Percentiles rank a stretch among this genome's conserved stretches.
These are phyloP conservation scores for Xiphophorus birchmanni DNA, from an alignment of 2,797 vertebrate genomes.

Conservation along the genomic window DNA sequence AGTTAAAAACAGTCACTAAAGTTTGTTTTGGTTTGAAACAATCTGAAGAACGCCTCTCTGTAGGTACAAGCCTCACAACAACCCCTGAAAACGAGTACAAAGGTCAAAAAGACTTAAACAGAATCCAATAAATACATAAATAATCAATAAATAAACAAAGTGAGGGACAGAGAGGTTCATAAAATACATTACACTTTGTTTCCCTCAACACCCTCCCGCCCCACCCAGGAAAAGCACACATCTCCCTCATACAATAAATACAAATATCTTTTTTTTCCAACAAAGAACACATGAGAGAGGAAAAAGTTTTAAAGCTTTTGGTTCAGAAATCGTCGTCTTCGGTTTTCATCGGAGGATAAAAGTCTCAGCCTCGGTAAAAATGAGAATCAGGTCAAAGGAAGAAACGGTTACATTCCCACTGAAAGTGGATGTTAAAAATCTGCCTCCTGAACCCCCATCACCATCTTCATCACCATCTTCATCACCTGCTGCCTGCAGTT, in stretches of 20 bases:
- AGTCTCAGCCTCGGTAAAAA: slow-evolving; percentile 76
- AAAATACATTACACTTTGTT: slow-evolving; percentile 65
- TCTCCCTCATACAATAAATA: slow-evolving; percentile 78
- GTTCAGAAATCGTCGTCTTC: slow-evolving; percentile 83
- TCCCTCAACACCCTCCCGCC: slow-evolving; percentile 18
- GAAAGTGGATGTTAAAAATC: slow-evolving; percentile 60
- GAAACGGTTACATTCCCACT: slow-evolving; percentile 82
- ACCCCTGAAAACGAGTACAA: slow-evolving; percentile 73
- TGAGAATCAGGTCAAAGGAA: slow-evolving; percentile 73
- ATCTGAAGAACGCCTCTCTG: slow-evolving; percentile 64
- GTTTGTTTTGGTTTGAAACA: slow-evolving; percentile 74
- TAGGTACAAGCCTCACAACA: slow-evolving; percentile 61
- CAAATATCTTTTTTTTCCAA: slow-evolving; percentile 67
- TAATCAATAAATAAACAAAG: slow-evolving; percentile 81
- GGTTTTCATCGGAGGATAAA: slow-evolving; percentile 59
- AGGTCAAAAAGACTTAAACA: slow-evolving; percentile 77
- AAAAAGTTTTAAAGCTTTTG: slow-evolving; percentile 85
- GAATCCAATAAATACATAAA: slow-evolving; percentile 83
- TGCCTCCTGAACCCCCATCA: slow-evolving; percentile 14
- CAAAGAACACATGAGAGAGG: slow-evolving; percentile 77
- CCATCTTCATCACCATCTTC: too few relatives aligned
- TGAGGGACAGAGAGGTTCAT: slow-evolving; percentile 65
- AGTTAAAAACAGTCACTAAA: slow-evolving; percentile 64
- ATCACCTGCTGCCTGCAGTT: slow-evolving; percentile 6
- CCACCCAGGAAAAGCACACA: slow-evolving; percentile 61